Evolutionary conservation across 2,113 vertebrate genomes (phyloP).

Genomic region (Thamnophis sirtalis): DNA sequence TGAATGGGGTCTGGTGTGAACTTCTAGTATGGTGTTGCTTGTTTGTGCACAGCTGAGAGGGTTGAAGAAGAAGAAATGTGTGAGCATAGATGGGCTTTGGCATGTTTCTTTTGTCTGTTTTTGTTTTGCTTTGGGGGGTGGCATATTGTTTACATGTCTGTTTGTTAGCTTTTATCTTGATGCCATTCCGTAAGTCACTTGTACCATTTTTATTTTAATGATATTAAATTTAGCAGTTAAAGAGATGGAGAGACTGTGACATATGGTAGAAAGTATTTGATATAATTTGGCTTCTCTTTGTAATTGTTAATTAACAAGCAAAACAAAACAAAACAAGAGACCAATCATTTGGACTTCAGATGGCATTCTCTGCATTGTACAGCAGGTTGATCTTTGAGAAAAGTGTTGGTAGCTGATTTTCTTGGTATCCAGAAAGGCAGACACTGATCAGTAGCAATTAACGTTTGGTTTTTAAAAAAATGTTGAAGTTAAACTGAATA

Average conservation of each 20-base stretch:
- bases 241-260: background rate
- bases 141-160: background rate
- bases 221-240: slow-evolving; percentile 17
- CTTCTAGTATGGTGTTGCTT: background rate
- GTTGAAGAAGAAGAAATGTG: background rate
- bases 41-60: background rate
- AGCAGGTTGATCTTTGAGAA: background rate
- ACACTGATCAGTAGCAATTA: background rate
- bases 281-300: slow-evolving; percentile 16
- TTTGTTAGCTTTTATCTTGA: background rate
- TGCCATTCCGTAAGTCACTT: background rate
- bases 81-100: background rate
- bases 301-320: background rate
- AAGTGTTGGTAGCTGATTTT: background rate
- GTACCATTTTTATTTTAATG: slow-evolving; percentile 10
- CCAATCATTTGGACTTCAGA: background rate
- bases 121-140: background rate
- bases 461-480: background rate
- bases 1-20: background rate
- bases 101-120: background rate
- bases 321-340: background rate
- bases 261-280: background rate
- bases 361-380: background rate
- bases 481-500: background rate
- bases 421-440: background rate